A percentile compares a stretch with the other conserved stretches of the same genome.
Evolutionary conservation across 2,113 vertebrate genomes (phyloP).

Genomic region (Taurulus bubalis): DNA sequence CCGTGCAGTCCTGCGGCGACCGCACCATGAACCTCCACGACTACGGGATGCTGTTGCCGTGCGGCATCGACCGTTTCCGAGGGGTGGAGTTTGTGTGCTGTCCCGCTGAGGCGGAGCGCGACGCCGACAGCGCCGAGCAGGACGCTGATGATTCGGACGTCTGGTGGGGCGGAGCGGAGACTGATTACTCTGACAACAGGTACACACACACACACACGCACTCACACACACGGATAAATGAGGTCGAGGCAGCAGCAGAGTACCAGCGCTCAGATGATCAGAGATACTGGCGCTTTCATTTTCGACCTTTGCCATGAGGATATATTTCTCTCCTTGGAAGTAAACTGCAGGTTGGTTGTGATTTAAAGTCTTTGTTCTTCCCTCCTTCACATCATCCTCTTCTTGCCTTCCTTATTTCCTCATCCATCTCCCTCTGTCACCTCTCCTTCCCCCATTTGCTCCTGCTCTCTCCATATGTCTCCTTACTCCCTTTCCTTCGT

Average conservation of each 20-base stretch:
- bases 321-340: conserved; percentile 33
- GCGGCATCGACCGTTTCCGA: conserved; percentile 95
- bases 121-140: conserved; percentile 87
- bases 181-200: conserved; percentile 95
- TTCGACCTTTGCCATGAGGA: background rate
- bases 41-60: conserved; percentile 97
- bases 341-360: conserved; percentile 26
- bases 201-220: conserved; percentile 64
- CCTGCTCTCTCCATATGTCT: conserved; percentile 43
- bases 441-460: background rate
- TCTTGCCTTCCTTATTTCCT: conserved; percentile 7
- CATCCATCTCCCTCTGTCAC: conserved; percentile 8
- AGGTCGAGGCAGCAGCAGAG: conserved; percentile 14
- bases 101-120: conserved; percentile 87
- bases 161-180: conserved; percentile 97
- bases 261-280: conserved; percentile 13
- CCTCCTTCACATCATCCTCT: conserved; percentile 4
- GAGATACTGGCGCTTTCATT: conserved; percentile 24
- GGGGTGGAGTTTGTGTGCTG: conserved; percentile 99
- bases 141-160: conserved; percentile 96
- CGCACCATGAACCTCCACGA: conserved; percentile 96
- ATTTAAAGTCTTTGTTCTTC: conserved; percentile 28
- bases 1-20: conserved; percentile 91
- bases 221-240: conserved; percentile 26
- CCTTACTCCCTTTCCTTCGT: background rate